These are phyloP conservation scores for Pimpla rufipes DNA, from an alignment of 2,888 invertebrate species.

Conservation along the genomic window DNA sequence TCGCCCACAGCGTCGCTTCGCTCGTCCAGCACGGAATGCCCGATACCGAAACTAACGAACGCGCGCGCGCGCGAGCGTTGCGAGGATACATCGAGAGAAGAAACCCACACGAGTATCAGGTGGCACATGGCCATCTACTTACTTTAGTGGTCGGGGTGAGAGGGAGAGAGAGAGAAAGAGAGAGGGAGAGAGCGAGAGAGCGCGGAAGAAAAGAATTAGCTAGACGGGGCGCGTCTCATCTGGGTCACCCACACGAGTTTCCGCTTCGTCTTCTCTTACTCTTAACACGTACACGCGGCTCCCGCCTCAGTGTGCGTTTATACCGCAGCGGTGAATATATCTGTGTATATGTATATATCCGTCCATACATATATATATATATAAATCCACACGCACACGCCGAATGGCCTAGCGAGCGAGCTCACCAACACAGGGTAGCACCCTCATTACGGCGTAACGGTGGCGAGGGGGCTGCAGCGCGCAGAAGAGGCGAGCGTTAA, in stretches of 20 bases:
- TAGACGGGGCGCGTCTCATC: slow-evolving; percentile 84
- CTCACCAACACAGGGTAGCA: slow-evolving; percentile 77
- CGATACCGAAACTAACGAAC: slow-evolving; percentile 27
- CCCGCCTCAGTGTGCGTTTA: background rate
- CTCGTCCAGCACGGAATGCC: background rate
- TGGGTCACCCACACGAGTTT: slow-evolving; percentile 82
- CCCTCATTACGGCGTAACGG: slow-evolving; percentile 83
- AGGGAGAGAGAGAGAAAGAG: slow-evolving; percentile 76
- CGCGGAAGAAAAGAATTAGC: slow-evolving; percentile 84
- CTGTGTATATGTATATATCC: slow-evolving; percentile 4
- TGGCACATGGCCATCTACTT: slow-evolving; percentile 83
- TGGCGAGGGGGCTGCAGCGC: slow-evolving; percentile 81
- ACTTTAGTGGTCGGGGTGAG: slow-evolving; percentile 82
- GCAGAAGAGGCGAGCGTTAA: slow-evolving; percentile 84
- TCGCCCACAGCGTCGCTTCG: background rate
- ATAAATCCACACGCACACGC: too few relatives aligned
- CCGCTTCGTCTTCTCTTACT: slow-evolving; percentile 68
- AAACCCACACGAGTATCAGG: slow-evolving; percentile 69
- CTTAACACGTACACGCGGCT: slow-evolving; percentile 64
- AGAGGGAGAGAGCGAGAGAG: slow-evolving; percentile 48
- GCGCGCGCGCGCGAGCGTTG: background rate
- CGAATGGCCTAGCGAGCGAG: slow-evolving; percentile 24
- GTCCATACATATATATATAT: background rate
- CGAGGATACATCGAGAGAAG: slow-evolving; percentile 49
- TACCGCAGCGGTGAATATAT: slow-evolving; percentile 3